Evolutionary conservation across 2,888 invertebrate genomes (phyloP).

Genomic region (Sturmia bella): DNA sequence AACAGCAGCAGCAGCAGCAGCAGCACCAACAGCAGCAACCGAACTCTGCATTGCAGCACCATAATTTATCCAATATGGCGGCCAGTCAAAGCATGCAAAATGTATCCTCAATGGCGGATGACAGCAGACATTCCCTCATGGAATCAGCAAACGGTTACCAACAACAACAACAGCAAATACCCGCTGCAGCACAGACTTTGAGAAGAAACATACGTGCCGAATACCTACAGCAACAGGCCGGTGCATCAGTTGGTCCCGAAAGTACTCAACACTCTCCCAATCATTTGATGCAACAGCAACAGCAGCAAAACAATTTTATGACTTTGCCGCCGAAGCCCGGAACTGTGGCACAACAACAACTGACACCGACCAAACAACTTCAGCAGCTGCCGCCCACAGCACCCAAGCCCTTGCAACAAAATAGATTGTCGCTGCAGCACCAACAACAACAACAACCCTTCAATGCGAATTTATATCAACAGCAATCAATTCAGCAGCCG

Average conservation of each 20-base stretch:
- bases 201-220: constrained; percentile 75
- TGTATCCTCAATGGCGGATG: constrained; percentile 72
- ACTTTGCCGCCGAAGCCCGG: constrained; percentile 78
- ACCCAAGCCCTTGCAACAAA: constrained; percentile 68
- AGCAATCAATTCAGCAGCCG: constrained; percentile 62
- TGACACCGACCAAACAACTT: constrained; percentile 75
- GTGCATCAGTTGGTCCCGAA: constrained; percentile 58
- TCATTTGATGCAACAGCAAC: constrained; percentile 83
- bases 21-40: constrained; percentile 74
- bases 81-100: constrained; percentile 82
- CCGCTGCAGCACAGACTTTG: constrained; percentile 70
- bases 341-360: constrained; percentile 62
- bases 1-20: constrained; percentile 74
- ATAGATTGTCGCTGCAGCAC: constrained; percentile 47
- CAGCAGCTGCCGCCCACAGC: constrained; percentile 71
- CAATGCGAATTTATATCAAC: constrained; percentile 72
- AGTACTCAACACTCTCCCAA: constrained; percentile 72
- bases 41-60: constrained; percentile 44
- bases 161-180: constrained; percentile 74
- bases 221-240: constrained; percentile 67
- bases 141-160: constrained; percentile 57
- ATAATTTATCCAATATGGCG: constrained; percentile 73
- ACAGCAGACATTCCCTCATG: constrained; percentile 43
- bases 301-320: constrained; percentile 77
- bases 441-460: constrained; percentile 60